phyloP scores from a whole-genome alignment of 2,113 vertebrate species.

The Dissostichus mawsoni region DNA sequence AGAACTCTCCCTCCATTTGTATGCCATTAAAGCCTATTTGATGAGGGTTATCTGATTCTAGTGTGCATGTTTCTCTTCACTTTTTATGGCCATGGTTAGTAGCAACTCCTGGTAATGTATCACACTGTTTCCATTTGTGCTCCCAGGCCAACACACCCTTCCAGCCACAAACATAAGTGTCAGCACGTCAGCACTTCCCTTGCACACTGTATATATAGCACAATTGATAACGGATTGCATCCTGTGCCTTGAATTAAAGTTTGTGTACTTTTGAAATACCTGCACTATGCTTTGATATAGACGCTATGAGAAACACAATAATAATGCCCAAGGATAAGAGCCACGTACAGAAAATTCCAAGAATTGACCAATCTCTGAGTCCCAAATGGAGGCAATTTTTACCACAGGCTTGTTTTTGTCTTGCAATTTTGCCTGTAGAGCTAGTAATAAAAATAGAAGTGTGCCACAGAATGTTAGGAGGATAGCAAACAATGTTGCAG shows the following conservation, averaged over 20 bases:
- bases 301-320: background rate
- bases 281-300: background rate
- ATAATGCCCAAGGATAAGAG: background rate
- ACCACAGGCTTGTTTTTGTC: conserved; percentile 1
- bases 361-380: background rate
- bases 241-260: background rate
- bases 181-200: conserved; percentile 2
- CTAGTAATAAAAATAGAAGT: conserved; percentile 19
- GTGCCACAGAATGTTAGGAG: conserved; percentile 9
- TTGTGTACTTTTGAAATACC: conserved; percentile 5
- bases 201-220: background rate
- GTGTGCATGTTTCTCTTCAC: background rate
- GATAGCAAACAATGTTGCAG: conserved; percentile 14
- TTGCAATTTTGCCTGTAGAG: conserved; percentile 17
- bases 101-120: background rate
- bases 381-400: conserved; percentile 5
- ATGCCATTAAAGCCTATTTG: background rate
- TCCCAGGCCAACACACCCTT: background rate
- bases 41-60: background rate
- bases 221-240: background rate
- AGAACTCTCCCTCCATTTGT: background rate
- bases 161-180: conserved; percentile 5
- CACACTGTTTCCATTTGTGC: background rate
- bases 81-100: background rate
- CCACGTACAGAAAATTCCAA: background rate